These are phyloP conservation scores for Toxotes chatareus DNA, from an alignment of 2,113 vertebrate species.

Conservation along the genomic window DNA sequence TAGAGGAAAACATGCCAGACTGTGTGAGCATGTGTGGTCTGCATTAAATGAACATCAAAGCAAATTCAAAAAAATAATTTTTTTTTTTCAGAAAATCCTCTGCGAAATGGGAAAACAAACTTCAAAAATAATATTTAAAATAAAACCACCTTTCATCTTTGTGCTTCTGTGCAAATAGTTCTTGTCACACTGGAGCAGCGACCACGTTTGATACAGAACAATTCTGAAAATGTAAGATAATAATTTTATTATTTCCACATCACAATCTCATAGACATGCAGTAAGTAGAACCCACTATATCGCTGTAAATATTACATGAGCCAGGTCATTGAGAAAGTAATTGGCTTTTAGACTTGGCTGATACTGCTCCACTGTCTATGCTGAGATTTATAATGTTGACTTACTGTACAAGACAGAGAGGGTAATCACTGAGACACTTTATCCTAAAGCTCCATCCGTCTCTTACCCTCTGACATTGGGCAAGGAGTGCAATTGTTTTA, in stretches of 20 bases:
- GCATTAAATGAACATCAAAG: conserved; percentile 44
- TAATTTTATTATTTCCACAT: conserved; percentile 57
- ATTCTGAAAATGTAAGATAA: conserved; percentile 46
- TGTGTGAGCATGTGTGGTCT: conserved; percentile 5
- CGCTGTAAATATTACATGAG: conserved; percentile 79
- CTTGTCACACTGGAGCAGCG: conserved; percentile 7
- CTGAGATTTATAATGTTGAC: conserved; percentile 80
- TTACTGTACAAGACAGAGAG: conserved; percentile 74
- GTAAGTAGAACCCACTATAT: conserved; percentile 51
- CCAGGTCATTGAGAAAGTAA: conserved; percentile 75
- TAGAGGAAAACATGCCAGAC: conserved; percentile 43
- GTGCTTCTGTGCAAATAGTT: conserved; percentile 2
- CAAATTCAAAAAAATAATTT: neutral
- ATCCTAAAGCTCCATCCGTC: conserved; percentile 71
- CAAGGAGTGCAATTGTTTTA: conserved; percentile 60
- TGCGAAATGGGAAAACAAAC: neutral
- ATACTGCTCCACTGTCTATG: conserved; percentile 62
- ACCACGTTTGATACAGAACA: neutral
- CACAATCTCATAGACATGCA: conserved; percentile 55
- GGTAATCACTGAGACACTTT: conserved; percentile 75
- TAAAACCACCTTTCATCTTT: conserved; percentile 19
- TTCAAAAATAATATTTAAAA: neutral
- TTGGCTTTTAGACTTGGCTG: conserved; percentile 77
- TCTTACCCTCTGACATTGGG: conserved; percentile 54
- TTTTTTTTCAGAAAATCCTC: neutral